Base-by-base conservation (phyloP, 2,888 invertebrate species). In the Biston betularia region DNA sequence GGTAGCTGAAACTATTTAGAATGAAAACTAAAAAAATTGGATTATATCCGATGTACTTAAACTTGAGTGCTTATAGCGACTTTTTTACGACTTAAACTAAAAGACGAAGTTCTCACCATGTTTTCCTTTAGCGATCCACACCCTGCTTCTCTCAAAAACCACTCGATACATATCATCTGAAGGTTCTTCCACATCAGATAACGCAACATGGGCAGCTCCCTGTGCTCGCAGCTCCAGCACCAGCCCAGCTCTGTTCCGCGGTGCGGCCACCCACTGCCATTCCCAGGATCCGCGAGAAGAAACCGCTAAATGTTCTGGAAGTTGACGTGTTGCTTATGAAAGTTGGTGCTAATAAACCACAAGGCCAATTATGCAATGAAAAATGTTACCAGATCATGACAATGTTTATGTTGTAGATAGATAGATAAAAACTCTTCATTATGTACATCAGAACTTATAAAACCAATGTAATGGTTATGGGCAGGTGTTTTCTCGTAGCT, bases 91-190 rank as follows among this genome's bases (percentile, higher is more conserved):
- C n/a, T n/a, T n/a, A n/a, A n/a, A n/a, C 44, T n/a, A 6, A n/a
- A 10, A 15, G 12, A 24, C 10, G 1, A 0, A 46, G 2, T 3
- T 15, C 46, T 85, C 75, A 96, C 96, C 95, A 79, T 95, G 95
- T 84, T 95, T 95, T 52, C 96, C 96, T 79, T 95, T 94, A 74
- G 95, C 95, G 15, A 96, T 95, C 95, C 95, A 95, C 0, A 94
- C 94, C 61, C 95, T 94, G 64, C 92, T 95, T 33, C 91, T 92
- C 75, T 95, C 95, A 15, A 95, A 95, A 6, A 95, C 95, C 49
- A 96, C 94, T 70, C 95, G 86, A 75, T 96, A 96, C 95, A 95
- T 95, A 71, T 94, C 93, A 49, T 95, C 95, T 0, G 94, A 92
- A 10, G 94, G 91, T 67, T 93, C 94, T n/a, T 91, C 86, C 61